Conservation (phyloP, 2,888 invertebrate species). For the Drosophila vallismaia region DNA sequence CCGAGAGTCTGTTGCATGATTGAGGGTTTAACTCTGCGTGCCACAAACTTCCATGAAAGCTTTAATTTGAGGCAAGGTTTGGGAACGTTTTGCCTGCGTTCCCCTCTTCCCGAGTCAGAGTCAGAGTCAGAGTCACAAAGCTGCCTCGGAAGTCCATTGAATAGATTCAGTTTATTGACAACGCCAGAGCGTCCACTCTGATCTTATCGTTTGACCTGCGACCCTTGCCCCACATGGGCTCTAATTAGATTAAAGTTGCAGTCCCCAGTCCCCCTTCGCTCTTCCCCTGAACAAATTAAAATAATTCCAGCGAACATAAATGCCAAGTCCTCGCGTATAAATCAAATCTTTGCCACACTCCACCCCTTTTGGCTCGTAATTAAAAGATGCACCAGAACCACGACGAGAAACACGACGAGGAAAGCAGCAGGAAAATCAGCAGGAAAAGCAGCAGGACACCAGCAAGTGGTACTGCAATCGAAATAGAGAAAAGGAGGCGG, state of each 20-base stretch:
- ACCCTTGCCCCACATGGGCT: constrained; percentile 33
- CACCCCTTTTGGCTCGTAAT: constrained; percentile 49
- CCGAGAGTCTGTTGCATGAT: too few relatives aligned
- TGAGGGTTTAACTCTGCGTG: too few relatives aligned
- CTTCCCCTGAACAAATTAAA: constrained; percentile 50
- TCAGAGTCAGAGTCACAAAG: too few relatives aligned
- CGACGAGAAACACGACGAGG: constrained; percentile 17
- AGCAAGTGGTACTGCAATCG: neutral
- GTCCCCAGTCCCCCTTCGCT: too few relatives aligned
- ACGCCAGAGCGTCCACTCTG: neutral
- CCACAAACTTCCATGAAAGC: too few relatives aligned
- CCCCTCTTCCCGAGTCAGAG: too few relatives aligned
- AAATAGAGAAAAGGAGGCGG: neutral
- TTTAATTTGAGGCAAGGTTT: too few relatives aligned
- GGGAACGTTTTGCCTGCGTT: too few relatives aligned
- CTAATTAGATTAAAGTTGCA: constrained; percentile 32
- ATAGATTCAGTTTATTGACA: constrained; percentile 6
- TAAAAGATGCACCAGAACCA: constrained; percentile 52
- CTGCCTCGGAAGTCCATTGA: neutral
- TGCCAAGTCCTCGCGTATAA: constrained; percentile 65
- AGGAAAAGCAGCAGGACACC: too few relatives aligned
- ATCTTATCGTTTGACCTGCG: constrained; percentile 18
- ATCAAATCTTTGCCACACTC: constrained; percentile 57
- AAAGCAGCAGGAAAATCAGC: neutral
- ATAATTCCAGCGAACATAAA: constrained; percentile 70